Evolutionary conservation across 1,140 invertebrate species (phyloP), one percentile per base, ranked within the genome.

Genomic region (Coenobita brevimanus): DNA sequence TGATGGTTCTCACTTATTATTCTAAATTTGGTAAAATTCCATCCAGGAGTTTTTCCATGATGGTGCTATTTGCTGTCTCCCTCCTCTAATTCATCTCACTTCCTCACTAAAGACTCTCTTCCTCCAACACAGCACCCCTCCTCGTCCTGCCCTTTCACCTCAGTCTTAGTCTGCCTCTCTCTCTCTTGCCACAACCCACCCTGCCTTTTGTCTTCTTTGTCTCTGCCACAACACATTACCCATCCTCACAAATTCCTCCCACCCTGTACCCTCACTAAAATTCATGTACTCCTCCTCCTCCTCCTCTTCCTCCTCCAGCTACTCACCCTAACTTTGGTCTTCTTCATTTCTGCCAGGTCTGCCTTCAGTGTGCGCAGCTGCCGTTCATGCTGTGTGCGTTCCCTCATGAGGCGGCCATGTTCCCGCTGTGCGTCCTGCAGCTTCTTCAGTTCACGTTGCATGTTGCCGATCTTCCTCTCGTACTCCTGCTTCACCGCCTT

Each of bases 341-440:
- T 94, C 92, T 99, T 99, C 95, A 99, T 96, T 89, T 97, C 96
- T 46, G 94, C 93, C 17, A 99, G 93, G 92, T 99, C 98, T 90
- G 94, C 94, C 81, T 96, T 95, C 60, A 98, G 93, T 27, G 95
- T 95, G 90, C 95, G 94, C 57, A 99, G 93, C 92, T 98, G 96
- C 90, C 95, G 95, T 91, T 98, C 97, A 91, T 96, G 96, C 84
- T 97, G 95, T n/a, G 95, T 95, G 91, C 98, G 96, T 91, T 95
- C 96, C 82, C 95, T 95, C 84, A 98, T 93, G 79, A 98, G 93
- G 69, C 96, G 95, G 43, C 96, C 94, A 92, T 99, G 98, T 92
- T 99, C 97, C 89, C 96, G 96, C 91, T 98, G 97, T 0, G 97
- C 97, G 0, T 95, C 94, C 92, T 99, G 97, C 73, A 99, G 93